A percentile compares a stretch with the other conserved stretches of the same genome.
Conservation (phyloP, 2,888 invertebrate species). For the Liodrosophila aerea region DNA sequence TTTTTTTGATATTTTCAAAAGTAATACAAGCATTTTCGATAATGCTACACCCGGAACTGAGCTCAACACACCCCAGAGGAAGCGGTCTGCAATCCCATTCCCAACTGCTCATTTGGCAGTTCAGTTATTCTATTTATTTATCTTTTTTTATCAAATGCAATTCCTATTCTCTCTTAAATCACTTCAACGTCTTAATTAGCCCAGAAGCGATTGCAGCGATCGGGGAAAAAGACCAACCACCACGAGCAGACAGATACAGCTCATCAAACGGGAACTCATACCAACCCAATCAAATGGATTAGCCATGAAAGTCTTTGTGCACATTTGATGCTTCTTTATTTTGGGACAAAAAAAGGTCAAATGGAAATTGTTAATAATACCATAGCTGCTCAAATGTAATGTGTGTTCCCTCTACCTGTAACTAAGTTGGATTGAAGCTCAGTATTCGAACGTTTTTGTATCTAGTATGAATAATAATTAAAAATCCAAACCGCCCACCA, state of each 20-base stretch:
- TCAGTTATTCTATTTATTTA: constrained; percentile 8
- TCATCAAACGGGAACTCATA: constrained; percentile 12
- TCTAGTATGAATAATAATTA: too few relatives aligned
- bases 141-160: constrained; percentile 17
- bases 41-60: too few relatives aligned
- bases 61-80: too few relatives aligned
- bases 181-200: constrained; percentile 62
- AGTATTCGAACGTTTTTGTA: too few relatives aligned
- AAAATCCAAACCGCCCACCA: too few relatives aligned
- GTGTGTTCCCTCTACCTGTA: too few relatives aligned
- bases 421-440: too few relatives aligned
- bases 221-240: constrained; percentile 29
- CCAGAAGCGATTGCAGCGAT: constrained; percentile 32
- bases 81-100: too few relatives aligned
- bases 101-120: constrained; percentile 49
- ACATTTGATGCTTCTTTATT: constrained; percentile 37
- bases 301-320: constrained; percentile 27
- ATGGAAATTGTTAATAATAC: too few relatives aligned
- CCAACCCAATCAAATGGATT: constrained; percentile 25
- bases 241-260: constrained; percentile 9
- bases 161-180: constrained; percentile 22
- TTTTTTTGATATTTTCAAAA: too few relatives aligned
- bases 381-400: too few relatives aligned
- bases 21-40: too few relatives aligned
- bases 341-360: background rate